Evolutionary conservation across 2,888 invertebrate species (phyloP).

Genomic region (Dyspetes luteomarginatus): DNA sequence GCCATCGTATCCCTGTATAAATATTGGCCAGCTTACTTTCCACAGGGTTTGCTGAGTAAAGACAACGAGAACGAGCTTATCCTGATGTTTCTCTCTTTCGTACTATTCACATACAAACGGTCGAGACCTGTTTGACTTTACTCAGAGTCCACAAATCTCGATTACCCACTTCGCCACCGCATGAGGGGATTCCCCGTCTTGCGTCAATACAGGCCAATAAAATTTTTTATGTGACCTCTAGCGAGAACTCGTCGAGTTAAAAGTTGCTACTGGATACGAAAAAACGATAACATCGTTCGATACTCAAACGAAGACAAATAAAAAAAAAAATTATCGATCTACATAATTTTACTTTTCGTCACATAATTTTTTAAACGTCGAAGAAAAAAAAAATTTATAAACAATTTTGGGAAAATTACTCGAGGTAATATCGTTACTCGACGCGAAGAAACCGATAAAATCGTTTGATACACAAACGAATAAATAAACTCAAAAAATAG

Average conservation of each 20-base stretch:
- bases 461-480: slow-evolving; percentile 6
- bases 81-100: slow-evolving; percentile 3
- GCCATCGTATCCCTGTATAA: slow-evolving; percentile 75
- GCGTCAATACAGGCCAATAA: slow-evolving; percentile 67
- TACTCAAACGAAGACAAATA: slow-evolving; percentile 16
- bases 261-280: neutral
- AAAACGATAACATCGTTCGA: slow-evolving; percentile 45
- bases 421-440: too few species aligned
- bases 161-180: slow-evolving; percentile 74
- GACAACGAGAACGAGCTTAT: slow-evolving; percentile 69
- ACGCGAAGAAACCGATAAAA: slow-evolving; percentile 59
- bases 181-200: slow-evolving; percentile 49
- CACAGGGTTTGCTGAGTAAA: slow-evolving; percentile 78
- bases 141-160: slow-evolving; percentile 79
- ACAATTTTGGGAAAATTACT: too few species aligned
- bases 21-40: slow-evolving; percentile 75
- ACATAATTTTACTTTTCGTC: too few species aligned
- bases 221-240: slow-evolving; percentile 34
- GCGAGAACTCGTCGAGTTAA: neutral
- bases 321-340: too few species aligned
- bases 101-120: slow-evolving; percentile 21
- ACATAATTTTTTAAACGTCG: too few species aligned
- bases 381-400: too few species aligned
- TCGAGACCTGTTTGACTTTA: slow-evolving; percentile 70
- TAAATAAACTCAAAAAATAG: too few species aligned